Evolutionary conservation across 2,113 vertebrate genomes (phyloP).

Genomic region (Sebastes fasciatus): DNA sequence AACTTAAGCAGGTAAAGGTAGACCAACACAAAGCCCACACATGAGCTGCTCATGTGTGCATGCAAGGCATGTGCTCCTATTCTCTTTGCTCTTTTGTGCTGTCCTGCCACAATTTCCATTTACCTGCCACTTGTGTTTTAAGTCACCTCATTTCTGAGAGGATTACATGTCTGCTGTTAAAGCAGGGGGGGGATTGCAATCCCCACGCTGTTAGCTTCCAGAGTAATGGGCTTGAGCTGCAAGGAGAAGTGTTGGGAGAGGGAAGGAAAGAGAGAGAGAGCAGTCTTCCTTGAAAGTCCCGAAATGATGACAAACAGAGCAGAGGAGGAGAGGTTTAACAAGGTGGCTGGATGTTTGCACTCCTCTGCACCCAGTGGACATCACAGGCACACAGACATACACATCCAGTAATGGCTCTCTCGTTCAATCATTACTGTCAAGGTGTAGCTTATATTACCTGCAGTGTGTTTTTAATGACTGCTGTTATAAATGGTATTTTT

Average conservation of each 20-base stretch:
- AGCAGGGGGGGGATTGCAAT: slow-evolving; percentile 46
- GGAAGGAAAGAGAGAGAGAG: slow-evolving; percentile 6
- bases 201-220: slow-evolving; percentile 19
- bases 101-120: slow-evolving; percentile 29
- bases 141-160: slow-evolving; percentile 36
- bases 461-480: slow-evolving; percentile 6
- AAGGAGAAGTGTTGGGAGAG: slow-evolving; percentile 1
- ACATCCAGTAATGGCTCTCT: background rate
- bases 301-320: slow-evolving; percentile 50
- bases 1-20: background rate
- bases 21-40: slow-evolving; percentile 12
- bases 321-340: slow-evolving; percentile 31
- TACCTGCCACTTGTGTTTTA: slow-evolving; percentile 44
- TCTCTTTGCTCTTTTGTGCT: slow-evolving; percentile 7
- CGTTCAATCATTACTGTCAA: slow-evolving; percentile 30
- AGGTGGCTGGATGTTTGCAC: slow-evolving; percentile 36
- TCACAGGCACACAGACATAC: slow-evolving; percentile 7
- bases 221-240: slow-evolving; percentile 50
- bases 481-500: background rate
- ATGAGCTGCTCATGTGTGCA: slow-evolving; percentile 4
- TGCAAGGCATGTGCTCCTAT: background rate
- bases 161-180: slow-evolving; percentile 57
- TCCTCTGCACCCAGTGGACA: slow-evolving; percentile 22
- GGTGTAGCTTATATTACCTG: slow-evolving; percentile 10
- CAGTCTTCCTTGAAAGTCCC: slow-evolving; percentile 14